phyloP scores from a whole-genome alignment of 2,113 vertebrate species.

The Macrotis lagotis region DNA sequence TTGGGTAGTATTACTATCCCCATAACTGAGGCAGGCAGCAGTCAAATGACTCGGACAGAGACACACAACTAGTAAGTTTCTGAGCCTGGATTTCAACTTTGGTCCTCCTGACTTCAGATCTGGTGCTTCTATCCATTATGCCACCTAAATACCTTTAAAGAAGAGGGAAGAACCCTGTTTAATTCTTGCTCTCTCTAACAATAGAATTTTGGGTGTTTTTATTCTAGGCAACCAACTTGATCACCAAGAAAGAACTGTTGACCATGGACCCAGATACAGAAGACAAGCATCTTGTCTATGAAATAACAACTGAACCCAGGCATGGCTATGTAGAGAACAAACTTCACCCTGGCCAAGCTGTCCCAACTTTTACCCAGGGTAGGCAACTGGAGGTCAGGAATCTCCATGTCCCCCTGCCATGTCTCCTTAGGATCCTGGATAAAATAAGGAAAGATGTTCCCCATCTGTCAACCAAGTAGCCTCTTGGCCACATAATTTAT shows the following conservation, averaged over 20 bases:
- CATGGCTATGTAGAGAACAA: slow-evolving; percentile 94
- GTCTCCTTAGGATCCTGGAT: not conserved
- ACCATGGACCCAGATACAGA: slow-evolving; percentile 94
- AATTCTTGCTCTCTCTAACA: slow-evolving; percentile 64
- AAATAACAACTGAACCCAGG: slow-evolving; percentile 87
- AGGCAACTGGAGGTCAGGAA: not conserved
- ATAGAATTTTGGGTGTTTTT: slow-evolving; percentile 74
- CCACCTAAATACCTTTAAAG: not conserved
- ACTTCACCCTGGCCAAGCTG: slow-evolving; percentile 84
- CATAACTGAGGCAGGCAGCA: not conserved
- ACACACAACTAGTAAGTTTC: not conserved
- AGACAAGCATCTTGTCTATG: slow-evolving; percentile 91
- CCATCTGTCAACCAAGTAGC: not conserved
- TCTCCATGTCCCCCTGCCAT: not conserved
- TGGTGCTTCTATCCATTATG: not conserved
- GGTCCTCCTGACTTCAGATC: not conserved
- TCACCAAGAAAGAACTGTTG: slow-evolving; percentile 96
- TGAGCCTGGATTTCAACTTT: not conserved
- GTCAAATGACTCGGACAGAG: not conserved
- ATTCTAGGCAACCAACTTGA: slow-evolving; percentile 92
- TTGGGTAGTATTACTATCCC: not conserved
- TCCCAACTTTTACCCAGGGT: slow-evolving; percentile 94
- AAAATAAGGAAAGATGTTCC: not conserved
- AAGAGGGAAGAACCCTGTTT: not conserved
- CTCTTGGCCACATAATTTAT: not conserved